These are phyloP conservation scores for Axis porcinus DNA, from an alignment of 2,113 vertebrate species.

Conservation along the genomic window DNA sequence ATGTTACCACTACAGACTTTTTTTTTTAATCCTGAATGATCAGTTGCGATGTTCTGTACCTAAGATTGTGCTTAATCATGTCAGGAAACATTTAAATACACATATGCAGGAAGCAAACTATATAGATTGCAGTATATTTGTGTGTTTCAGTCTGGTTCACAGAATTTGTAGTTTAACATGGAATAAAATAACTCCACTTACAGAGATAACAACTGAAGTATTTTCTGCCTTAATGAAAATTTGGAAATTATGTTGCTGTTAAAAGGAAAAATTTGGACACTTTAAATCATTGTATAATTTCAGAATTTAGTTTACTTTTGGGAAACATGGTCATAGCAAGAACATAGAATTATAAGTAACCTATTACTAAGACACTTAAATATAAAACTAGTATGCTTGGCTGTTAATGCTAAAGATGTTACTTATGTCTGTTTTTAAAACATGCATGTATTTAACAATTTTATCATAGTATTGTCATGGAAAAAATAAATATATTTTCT, in stretches of 20 bases:
- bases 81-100: background rate
- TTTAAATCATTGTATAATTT: conserved; percentile 71
- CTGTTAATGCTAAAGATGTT: conserved; percentile 78
- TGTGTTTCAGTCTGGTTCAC: background rate
- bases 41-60: conserved; percentile 13
- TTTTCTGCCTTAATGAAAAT: conserved; percentile 24
- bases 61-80: background rate
- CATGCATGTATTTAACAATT: conserved; percentile 84
- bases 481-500: conserved; percentile 89
- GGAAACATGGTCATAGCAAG: conserved; percentile 65
- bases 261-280: conserved; percentile 40
- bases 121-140: background rate
- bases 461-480: conserved; percentile 81
- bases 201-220: background rate
- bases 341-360: conserved; percentile 72
- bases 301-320: conserved; percentile 65
- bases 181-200: background rate
- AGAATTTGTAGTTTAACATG: background rate
- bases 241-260: conserved; percentile 24
- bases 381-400: conserved; percentile 79
- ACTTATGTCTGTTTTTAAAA: conserved; percentile 79
- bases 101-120: background rate
- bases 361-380: conserved; percentile 73
- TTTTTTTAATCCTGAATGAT: background rate
- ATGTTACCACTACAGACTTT: conserved; percentile 28